Evolutionary conservation across 2,113 vertebrate species (phyloP), one percentile per base, ranked within the genome.

Genomic region (Amblyornis subalaris): DNA sequence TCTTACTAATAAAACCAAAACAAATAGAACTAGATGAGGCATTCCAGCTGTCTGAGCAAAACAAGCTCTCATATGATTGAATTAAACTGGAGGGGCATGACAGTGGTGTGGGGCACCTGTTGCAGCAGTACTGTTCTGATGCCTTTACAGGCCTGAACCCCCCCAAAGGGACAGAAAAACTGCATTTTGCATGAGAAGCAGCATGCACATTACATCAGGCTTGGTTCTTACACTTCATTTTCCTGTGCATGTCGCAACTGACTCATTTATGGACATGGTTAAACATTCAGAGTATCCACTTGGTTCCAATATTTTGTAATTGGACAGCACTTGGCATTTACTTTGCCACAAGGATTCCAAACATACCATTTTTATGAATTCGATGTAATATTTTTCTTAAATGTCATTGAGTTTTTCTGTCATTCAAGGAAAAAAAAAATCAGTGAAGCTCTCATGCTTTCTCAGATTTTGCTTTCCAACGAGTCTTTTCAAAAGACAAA

Each of bases 51-150:
- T 36, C 33, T 47, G 29, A 84, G 36, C 65, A 93, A 55, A 93
- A 85, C 0, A 2, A 54, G 10, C 19, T 51, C 38, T 84, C 38
- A 19, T 2, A 36, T 2, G 0, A 2, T 10, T 55, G 24, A 28
- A 42, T 10, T 26, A 14, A 77, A 62, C 4, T 40, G 40, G 9
- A 40, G 6, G 3, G 14, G 12, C 38, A n/a, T 2, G 16, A 33
- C 15, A 64, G 6, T 6, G 7, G 15, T 21, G 33, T 8, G 17
- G 36, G 36, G 29, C 24, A 66, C 7, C 10, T 71, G 36, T 16
- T 53, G 24, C 26, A 82, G 44, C 2, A 64, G 6, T 29, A n/a
- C 10, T 81, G 7, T 35, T 67, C 28, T 25, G 12, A 57, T 14
- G 31, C 12, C 25, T 72, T 73, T 58, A 48, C 65, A 76, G 40